Percentiles rank a stretch among this genome's conserved stretches.
phyloP scores from a whole-genome alignment of 2,888 invertebrate genomes.

The Pheosia gnoma region DNA sequence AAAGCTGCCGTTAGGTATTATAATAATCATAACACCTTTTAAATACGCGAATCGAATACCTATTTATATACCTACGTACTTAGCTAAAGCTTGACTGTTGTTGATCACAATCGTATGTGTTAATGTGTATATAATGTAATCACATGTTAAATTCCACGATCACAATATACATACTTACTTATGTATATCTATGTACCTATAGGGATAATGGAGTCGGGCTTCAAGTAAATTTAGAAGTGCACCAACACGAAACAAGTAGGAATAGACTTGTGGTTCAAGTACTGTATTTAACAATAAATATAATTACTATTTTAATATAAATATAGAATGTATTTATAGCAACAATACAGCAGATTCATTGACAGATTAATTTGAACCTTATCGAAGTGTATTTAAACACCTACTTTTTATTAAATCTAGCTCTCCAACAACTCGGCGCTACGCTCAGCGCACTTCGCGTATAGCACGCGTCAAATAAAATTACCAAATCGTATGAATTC shows the following conservation, averaged over 20 bases:
- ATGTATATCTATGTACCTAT: conserved; percentile 63
- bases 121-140: conserved; percentile 81
- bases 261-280: conserved; percentile 74
- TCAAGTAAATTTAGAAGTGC: conserved; percentile 75
- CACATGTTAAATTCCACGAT: conserved; percentile 80
- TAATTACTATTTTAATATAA: conserved; percentile 55
- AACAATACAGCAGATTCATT: conserved; percentile 57
- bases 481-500: too few species aligned
- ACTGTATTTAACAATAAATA: conserved; percentile 71
- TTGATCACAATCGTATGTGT: conserved; percentile 79
- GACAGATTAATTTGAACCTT: conserved; percentile 16
- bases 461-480: too few species aligned
- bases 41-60: conserved; percentile 47
- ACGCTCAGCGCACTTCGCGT: too few species aligned
- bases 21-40: conserved; percentile 33
- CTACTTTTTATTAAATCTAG: too few species aligned
- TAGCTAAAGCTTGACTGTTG: conserved; percentile 81
- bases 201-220: conserved; percentile 67
- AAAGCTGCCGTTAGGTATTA: conserved; percentile 30
- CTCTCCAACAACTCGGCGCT: too few species aligned
- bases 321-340: conserved; percentile 56
- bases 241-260: conserved; percentile 79
- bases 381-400: too few species aligned
- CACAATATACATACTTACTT: conserved; percentile 50
- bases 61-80: conserved; percentile 51